Percentiles rank a stretch among this genome's conserved stretches.
Conservation (phyloP, 2,113 vertebrate species). For the Colius striatus region DNA sequence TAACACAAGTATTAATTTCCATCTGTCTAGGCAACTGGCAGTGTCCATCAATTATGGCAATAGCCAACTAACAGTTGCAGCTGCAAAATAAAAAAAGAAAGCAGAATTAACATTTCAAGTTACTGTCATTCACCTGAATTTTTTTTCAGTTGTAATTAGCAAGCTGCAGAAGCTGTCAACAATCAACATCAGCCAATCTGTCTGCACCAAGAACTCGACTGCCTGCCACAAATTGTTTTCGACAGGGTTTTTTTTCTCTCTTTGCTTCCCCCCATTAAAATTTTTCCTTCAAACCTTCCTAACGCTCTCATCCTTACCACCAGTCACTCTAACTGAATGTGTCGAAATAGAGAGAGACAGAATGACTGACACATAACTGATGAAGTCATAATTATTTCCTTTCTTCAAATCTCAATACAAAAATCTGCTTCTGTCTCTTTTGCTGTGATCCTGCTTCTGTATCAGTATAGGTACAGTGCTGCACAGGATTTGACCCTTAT, state of each 20-base stretch:
- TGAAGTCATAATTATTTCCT: conserved; percentile 20
- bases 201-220: conserved; percentile 11
- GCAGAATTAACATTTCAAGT: conserved; percentile 86
- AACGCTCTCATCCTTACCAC: not conserved
- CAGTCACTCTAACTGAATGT: not conserved
- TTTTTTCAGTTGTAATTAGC: conserved; percentile 85
- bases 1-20: conserved; percentile 91
- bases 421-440: not conserved
- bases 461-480: not conserved
- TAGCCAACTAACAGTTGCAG: conserved; percentile 87
- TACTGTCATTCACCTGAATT: conserved; percentile 86
- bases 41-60: conserved; percentile 90
- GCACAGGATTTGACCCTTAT: fast-evolving
- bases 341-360: not conserved
- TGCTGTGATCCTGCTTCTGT: not conserved
- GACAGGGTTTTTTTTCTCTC: conserved; percentile 3
- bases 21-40: conserved; percentile 89
- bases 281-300: conserved; percentile 18
- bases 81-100: conserved; percentile 84
- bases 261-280: not conserved
- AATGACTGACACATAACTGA: conserved; percentile 28
- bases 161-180: conserved; percentile 76
- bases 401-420: not conserved
- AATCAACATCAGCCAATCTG: conserved; percentile 71
- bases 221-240: conserved; percentile 43